phyloP scores from a whole-genome alignment of 2,888 invertebrate species.

The Sinohyriopsis cumingii region DNA sequence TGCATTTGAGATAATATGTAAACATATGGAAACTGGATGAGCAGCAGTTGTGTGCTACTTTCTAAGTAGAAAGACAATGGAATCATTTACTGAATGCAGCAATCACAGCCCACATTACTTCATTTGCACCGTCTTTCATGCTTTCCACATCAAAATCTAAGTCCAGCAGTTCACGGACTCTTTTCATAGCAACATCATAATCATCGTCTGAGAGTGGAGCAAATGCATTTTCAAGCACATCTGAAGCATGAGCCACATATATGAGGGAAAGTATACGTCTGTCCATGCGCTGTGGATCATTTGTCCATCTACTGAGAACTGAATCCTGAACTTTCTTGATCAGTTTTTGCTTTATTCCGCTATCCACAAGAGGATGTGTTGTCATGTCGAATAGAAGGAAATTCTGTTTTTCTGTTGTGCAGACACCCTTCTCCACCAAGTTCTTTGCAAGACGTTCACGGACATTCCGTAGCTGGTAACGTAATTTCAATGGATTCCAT shows the following conservation, averaged over 20 bases:
- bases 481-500: constrained; percentile 98
- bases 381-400: constrained; percentile 99
- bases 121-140: constrained; percentile 80
- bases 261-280: constrained; percentile 93
- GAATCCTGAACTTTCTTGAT: constrained; percentile 97
- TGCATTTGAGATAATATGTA: too few relatives aligned
- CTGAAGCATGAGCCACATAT: constrained; percentile 96
- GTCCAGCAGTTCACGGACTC: constrained; percentile 95
- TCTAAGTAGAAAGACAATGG: too few relatives aligned
- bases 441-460: constrained; percentile 99
- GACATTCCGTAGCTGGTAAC: constrained; percentile 98
- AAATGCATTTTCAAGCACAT: constrained; percentile 99
- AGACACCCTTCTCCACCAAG: constrained; percentile 98
- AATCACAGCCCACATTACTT: constrained; percentile 99
- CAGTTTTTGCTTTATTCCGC: constrained; percentile 93
- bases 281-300: constrained; percentile 98
- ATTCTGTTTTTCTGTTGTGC: constrained; percentile 99
- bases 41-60: too few relatives aligned
- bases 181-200: constrained; percentile 97
- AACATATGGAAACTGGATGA: too few relatives aligned
- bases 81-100: constrained; percentile 94
- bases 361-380: constrained; percentile 98
- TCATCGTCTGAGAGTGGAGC: constrained; percentile 95
- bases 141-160: constrained; percentile 97
- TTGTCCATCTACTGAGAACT: constrained; percentile 93